These are phyloP conservation scores for Ceraclea dissimilis DNA, from an alignment of 2,888 invertebrate genomes.

Conservation along the genomic window DNA sequence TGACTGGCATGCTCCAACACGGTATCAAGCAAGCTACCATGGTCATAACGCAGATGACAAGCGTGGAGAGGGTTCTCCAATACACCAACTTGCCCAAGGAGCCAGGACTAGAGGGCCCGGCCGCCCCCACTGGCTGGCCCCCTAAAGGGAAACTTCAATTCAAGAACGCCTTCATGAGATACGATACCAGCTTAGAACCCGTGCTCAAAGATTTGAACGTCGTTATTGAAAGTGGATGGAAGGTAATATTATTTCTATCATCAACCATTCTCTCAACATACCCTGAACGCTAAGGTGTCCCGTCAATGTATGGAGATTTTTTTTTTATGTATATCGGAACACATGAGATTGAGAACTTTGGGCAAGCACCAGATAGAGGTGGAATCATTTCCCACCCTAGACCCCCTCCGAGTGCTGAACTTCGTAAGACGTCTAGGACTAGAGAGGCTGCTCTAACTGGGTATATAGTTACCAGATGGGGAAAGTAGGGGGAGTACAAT, in stretches of 20 bases:
- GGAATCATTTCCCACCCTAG: no score
- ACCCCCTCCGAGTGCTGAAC: no score
- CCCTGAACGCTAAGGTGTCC: no score
- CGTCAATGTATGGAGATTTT: no score
- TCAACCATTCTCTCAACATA: not conserved
- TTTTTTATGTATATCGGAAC: no score
- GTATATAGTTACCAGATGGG: no score
- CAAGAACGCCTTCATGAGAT: conserved; percentile 54
- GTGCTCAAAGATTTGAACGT: conserved; percentile 63
- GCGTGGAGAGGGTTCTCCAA: conserved; percentile 75
- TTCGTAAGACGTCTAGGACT: no score
- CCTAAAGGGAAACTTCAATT: conserved; percentile 52
- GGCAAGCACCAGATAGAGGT: no score
- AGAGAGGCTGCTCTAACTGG: no score
- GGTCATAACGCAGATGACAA: conserved; percentile 68
- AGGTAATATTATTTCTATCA: conserved; percentile 47
- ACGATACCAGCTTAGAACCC: conserved; percentile 53
- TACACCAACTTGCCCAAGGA: conserved; percentile 70
- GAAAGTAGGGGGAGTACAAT: no score
- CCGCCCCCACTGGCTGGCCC: conserved; percentile 57
- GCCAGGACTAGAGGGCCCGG: conserved; percentile 52
- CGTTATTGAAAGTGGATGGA: conserved; percentile 55
- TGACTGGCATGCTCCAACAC: conserved; percentile 76
- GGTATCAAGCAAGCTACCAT: conserved; percentile 75
- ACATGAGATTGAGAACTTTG: no score